Evolutionary conservation across 2,113 vertebrate genomes (phyloP).

Genomic region (Oncorhynchus nerka): DNA sequence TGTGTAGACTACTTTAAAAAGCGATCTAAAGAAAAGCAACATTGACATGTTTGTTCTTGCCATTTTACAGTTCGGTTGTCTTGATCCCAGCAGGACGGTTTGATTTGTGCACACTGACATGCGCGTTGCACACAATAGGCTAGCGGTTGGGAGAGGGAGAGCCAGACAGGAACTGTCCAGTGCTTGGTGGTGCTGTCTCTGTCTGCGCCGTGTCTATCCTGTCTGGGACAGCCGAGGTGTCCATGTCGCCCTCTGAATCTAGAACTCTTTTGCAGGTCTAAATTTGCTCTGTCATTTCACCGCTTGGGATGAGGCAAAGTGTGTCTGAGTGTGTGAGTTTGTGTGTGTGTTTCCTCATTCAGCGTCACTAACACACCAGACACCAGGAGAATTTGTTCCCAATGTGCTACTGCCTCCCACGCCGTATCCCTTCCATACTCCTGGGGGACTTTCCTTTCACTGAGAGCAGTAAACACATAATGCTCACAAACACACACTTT

Average conservation of each 20-base stretch:
- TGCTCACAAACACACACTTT: not conserved
- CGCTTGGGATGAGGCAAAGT: not conserved
- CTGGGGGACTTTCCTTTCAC: not conserved
- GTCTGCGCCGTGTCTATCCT: not conserved
- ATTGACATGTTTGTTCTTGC: not conserved
- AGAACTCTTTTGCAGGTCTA: not conserved
- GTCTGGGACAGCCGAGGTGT: no score
- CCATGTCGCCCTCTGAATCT: not conserved
- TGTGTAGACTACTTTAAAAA: no score
- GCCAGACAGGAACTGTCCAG: no score
- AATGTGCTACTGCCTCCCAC: not conserved
- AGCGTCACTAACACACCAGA: not conserved
- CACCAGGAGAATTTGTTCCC: not conserved
- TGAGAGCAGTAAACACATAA: not conserved
- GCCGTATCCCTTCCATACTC: not conserved
- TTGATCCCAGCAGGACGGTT: not conserved
- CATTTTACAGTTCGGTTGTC: not conserved
- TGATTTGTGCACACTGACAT: not conserved
- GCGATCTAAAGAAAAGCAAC: not conserved
- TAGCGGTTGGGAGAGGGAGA: no score
- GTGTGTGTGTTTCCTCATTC: not conserved
- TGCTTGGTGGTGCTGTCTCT: not conserved
- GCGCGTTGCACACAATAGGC: not conserved
- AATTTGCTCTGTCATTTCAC: not conserved
- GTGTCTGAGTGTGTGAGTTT: not conserved